Evolutionary conservation across 2,888 invertebrate genomes (phyloP), one percentile per base, ranked within the genome.

Genomic region (Agrotis clavis): DNA sequence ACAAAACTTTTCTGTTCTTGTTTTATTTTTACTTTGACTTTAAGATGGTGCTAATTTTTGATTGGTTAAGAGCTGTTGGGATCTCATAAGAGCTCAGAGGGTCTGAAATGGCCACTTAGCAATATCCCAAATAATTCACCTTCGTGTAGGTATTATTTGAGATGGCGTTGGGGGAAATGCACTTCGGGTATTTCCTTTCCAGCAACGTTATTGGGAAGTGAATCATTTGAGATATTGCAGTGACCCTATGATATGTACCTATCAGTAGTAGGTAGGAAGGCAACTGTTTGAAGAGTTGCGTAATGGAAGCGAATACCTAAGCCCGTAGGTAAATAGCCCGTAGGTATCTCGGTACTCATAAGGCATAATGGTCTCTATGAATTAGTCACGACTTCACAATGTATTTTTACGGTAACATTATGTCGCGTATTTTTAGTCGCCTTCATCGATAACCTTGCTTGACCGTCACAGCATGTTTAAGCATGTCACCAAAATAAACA

Each of bases 401-500:
- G 1, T 57, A 53, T n/a, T 71, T 53, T 14, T 25, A 73, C 4
- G 7, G 14, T 63, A 0, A 2, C 41, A 41, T 0, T 63, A 54
- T 1, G 30, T 30, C 11, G 63, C 16, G 59, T 50, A 50, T 64
- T 47, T 67, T 47, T 19, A 45, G 25, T 1, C 19, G 53, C 30
- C 13, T 50, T 50, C 54, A 54, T 67, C 35, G 66, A 53, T n/a
- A 48, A 66, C 53, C 59, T 53, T 54, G 48, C 59, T 53, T 54
- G 48, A 13, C 41, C 16, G 51, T 47, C 45, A 57, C 9, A 60
- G 21, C 56, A 14, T 67, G 50, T 30, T 21, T 45, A 50, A 45
- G 50, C 60, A 74, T 56, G 45, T 66, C 56, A 50, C 53, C 13
- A 47, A 65, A 74, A 74, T 53, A 53, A 74, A 74, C 66, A 65